Evolutionary conservation across 1,140 invertebrate genomes (phyloP), one percentile per base, ranked within the genome.

Genomic region (Drosophila ficusphila): DNA sequence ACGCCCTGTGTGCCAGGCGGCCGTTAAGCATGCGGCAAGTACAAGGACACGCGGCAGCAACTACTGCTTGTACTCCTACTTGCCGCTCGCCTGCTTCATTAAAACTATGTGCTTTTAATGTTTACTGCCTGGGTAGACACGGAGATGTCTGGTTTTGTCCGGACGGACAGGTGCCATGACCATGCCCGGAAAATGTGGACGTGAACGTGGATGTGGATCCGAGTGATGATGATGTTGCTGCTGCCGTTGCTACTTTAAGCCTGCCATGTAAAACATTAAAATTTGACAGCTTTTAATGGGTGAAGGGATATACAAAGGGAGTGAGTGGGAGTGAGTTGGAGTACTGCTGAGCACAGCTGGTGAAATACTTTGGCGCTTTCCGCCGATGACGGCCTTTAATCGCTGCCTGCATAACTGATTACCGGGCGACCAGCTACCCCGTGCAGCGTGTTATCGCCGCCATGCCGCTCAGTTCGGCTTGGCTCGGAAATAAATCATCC

Each of bases 251-350:
- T 72, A 82, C 76, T 88, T 77, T 77, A 60, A 67, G 77, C 58
- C 67, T 81, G 73, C 77, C 81, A 86, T 85, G 81, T 85, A 74
- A 85, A 85, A 85, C 81, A 85, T 85, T 85, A 85, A 85, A 85
- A 72, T 85, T 85, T 85, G 81, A 86, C 81, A 85, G 81, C 71
- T 73, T 86, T 85, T 85, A 85, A 86, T 69, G 81, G 77, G 51
- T 56, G 33, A 39, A 42, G 25, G 48, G 49, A 33, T 19, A 39
- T 19, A 33, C 18, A 23, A 34, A 5, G 31, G n/a, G 14, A n/a
- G n/a, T n/a, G n/a, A n/a, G n/a, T n/a, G n/a, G n/a, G n/a, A n/a
- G n/a, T n/a, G n/a, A n/a, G n/a, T n/a, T n/a, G 41, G 29, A 19
- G 27, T 9, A 11, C 8, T 56, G 11, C 36, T 33, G 36, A 14